Evolutionary conservation across 1,140 invertebrate genomes (phyloP).

Genomic region (Diorhabda carinulata): DNA sequence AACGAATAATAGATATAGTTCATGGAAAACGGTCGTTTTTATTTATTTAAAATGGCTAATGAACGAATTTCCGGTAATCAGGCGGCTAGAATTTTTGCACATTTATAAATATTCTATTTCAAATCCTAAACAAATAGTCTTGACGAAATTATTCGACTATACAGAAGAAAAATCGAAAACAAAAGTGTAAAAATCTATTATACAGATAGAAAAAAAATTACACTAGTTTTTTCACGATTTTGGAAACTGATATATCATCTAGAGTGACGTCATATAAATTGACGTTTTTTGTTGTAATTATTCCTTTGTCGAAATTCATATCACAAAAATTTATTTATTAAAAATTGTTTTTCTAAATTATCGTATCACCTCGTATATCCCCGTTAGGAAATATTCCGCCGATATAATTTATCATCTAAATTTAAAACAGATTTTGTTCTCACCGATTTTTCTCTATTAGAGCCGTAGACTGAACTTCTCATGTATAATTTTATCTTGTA

Average conservation of each 20-base stretch:
- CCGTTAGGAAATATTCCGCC: no score
- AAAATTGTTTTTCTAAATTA: no score
- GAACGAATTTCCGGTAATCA: no score
- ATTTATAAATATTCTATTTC: neutral
- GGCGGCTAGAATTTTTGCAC: neutral
- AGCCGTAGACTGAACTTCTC: neutral
- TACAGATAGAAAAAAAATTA: neutral
- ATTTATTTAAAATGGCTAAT: neutral
- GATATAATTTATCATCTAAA: no score
- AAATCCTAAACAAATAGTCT: neutral
- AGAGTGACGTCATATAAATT: no score
- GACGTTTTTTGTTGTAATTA: no score
- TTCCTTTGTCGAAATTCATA: no score
- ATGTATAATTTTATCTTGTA: conserved; percentile 24
- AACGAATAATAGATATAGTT: neutral
- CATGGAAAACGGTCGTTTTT: neutral
- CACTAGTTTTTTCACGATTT: neutral
- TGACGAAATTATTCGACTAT: neutral
- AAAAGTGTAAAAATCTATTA: neutral
- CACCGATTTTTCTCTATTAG: no score
- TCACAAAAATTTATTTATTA: no score
- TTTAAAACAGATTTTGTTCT: no score
- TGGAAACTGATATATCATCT: no score
- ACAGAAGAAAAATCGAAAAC: neutral
- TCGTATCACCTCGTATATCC: no score